phyloP scores from a whole-genome alignment of 2,888 invertebrate species.

The Glyphotaelius pellucidus region DNA sequence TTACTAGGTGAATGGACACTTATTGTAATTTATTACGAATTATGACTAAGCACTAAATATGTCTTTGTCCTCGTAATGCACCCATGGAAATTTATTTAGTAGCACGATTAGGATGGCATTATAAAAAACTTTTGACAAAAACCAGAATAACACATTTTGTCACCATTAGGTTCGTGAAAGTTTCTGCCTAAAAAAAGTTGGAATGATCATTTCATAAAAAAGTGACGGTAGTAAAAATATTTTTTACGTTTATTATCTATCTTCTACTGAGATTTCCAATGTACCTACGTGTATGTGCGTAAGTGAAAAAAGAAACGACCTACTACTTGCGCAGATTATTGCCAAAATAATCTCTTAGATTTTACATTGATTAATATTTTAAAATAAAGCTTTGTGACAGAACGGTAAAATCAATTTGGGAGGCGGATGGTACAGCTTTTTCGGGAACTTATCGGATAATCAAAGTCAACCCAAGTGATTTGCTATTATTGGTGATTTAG shows the following conservation, averaged over 20 bases:
- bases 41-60: background rate
- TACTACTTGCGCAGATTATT: too few species aligned
- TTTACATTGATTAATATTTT: background rate
- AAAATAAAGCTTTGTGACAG: background rate
- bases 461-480: too few species aligned
- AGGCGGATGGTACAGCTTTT: too few species aligned
- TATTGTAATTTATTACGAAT: background rate
- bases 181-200: background rate
- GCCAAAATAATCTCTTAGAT: too few species aligned
- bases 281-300: too few species aligned
- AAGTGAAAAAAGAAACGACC: too few species aligned
- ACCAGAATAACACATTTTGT: background rate
- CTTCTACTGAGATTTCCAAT: too few species aligned
- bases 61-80: background rate
- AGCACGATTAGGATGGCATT: background rate
- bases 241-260: too few species aligned
- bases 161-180: background rate
- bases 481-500: too few species aligned
- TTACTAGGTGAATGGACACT: background rate
- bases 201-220: background rate
- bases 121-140: background rate
- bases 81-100: background rate
- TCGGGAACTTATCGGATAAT: too few species aligned
- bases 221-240: background rate
- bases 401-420: background rate